Evolutionary conservation across 2,797 vertebrate species (phyloP).

Genomic region (Hippopotamyrus pictus): DNA sequence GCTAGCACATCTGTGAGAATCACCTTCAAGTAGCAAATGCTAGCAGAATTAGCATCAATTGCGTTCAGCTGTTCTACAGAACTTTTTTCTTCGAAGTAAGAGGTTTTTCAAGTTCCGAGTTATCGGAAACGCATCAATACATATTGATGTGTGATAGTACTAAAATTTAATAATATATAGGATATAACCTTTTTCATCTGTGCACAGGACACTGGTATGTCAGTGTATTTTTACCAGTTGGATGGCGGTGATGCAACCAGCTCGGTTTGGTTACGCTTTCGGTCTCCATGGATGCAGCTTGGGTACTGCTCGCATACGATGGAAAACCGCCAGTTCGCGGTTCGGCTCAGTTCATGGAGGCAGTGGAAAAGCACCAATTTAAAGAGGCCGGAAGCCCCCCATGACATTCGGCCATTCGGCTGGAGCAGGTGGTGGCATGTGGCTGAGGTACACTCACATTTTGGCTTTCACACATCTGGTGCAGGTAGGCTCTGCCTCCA

Average conservation of each 20-base stretch:
- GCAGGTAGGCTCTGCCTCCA: constrained; percentile 73
- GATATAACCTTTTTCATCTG: neutral
- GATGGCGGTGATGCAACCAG: neutral
- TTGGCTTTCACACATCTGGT: constrained; percentile 75
- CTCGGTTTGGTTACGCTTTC: neutral
- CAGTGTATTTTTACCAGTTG: neutral
- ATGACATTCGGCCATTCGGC: neutral
- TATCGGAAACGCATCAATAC: neutral
- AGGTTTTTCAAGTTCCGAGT: neutral
- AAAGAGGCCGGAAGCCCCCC: too few relatives aligned
- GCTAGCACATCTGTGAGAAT: neutral
- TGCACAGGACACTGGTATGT: neutral
- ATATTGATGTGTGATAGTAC: neutral
- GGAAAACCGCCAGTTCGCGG: neutral
- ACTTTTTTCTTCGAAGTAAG: neutral
- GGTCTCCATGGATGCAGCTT: neutral
- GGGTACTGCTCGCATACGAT: neutral
- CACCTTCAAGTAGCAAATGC: neutral
- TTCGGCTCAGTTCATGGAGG: neutral
- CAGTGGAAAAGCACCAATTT: neutral
- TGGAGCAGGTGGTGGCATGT: neutral
- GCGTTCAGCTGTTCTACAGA: neutral
- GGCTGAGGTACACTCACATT: constrained; percentile 58
- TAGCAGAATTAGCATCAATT: neutral
- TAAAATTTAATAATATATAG: neutral